Evolutionary conservation across 1,140 invertebrate genomes (phyloP).

Genomic region (Meteorus sp.): DNA sequence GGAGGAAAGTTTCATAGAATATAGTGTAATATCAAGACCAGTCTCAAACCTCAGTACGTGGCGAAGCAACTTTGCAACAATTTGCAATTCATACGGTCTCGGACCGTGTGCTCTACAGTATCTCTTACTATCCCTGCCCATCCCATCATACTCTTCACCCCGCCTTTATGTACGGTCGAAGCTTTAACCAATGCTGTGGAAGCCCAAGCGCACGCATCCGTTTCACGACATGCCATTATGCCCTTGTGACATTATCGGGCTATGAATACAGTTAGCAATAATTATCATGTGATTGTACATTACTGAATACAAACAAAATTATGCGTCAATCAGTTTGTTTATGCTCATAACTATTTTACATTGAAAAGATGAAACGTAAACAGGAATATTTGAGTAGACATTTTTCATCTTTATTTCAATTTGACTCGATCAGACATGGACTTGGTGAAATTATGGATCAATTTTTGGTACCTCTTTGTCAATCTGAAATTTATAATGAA

Average conservation of each 20-base stretch:
- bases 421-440: no score
- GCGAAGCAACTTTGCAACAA: slow-evolving; percentile 13
- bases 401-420: no score
- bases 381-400: no score
- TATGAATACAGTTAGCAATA: slow-evolving; percentile 16
- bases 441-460: no score
- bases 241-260: slow-evolving; percentile 2
- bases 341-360: no score
- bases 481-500: no score
- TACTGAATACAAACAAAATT: no score
- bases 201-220: slow-evolving; percentile 7
- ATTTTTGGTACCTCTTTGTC: no score
- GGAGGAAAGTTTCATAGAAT: slow-evolving; percentile 14
- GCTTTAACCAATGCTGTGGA: slow-evolving; percentile 8
- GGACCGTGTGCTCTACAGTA: background rate
- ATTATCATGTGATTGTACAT: background rate
- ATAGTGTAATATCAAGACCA: background rate
- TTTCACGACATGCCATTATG: slow-evolving; percentile 10
- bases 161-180: background rate
- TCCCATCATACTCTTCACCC: background rate
- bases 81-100: slow-evolving; percentile 26
- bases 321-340: no score
- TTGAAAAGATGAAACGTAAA: no score
- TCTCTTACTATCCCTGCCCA: background rate
- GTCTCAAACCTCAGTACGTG: slow-evolving; percentile 22